Evolutionary conservation across 2,888 invertebrate species (phyloP), one percentile per base, ranked within the genome.

Genomic region (Orchesella flavescens): DNA sequence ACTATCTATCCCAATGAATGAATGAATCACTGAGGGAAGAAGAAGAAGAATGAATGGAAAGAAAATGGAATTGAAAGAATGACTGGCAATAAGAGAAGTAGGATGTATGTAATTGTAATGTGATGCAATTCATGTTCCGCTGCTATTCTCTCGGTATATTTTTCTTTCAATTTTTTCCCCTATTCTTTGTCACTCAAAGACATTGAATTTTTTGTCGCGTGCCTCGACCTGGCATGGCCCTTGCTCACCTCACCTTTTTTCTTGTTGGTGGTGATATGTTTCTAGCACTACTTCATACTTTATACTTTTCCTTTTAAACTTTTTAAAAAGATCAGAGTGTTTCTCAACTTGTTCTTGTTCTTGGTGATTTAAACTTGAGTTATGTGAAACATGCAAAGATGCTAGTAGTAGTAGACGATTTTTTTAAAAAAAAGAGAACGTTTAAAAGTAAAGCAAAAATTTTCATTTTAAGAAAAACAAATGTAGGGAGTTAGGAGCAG

Each of bases 41-140:
- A 66, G 49, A 59, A 17, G 65, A 55, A 73, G 68, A 81, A 74
- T 61, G 78, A 63, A 65, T 44, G 76, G 73, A 81, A 74, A 71
- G 71, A 63, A 63, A 49, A 19, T 68, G 17, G 10, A 34, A 19
- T 73, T 63, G 53, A 74, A 63, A 65, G 53, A 72, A 72, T 57
- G 57, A 59, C 43, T 72, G 59, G 53, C 57, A 72, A 55, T 65
- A 43, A 21, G 46, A 71, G 15, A 71, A 49, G 71, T 21, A 71
- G 72, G 34, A 72, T 72, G 72, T 72, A 59, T 72, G 72, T 72
- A 72, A 72, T 72, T 72, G 72, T 72, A 57, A 72, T 72, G 72
- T 72, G 72, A 72, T 72, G 72, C 72, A 72, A 72, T 72, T 72
- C 72, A 43, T 72, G 72, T 59, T 72, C 43, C 59, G 19, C 53